A percentile compares a stretch with the other conserved stretches of the same genome.
Evolutionary conservation across 2,888 invertebrate genomes (phyloP).

Genomic region (Sphaerophoria rueppellii): DNA sequence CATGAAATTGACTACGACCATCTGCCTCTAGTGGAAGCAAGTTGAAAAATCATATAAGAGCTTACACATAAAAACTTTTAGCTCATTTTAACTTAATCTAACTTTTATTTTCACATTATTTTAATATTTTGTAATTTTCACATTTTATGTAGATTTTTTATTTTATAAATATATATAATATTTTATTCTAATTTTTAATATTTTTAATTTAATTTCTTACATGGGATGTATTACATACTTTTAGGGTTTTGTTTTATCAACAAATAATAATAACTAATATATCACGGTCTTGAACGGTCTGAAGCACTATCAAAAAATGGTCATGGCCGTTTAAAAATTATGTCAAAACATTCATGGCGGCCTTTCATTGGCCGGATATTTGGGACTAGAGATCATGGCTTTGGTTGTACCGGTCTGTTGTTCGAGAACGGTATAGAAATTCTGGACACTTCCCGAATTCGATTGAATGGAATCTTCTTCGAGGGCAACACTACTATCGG

Average conservation of each 20-base stretch:
- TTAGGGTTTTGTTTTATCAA: slow-evolving; percentile 15
- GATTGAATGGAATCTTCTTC: slow-evolving; percentile 84
- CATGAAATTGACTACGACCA: slow-evolving; percentile 51
- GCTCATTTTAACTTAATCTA: slow-evolving; percentile 37
- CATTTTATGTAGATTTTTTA: slow-evolving; percentile 44
- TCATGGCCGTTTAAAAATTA: neutral
- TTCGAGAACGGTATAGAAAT: slow-evolving; percentile 76
- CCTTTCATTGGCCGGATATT: slow-evolving; percentile 77
- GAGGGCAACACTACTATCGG: slow-evolving; percentile 87
- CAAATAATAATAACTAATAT: slow-evolving; percentile 47
- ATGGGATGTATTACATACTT: slow-evolving; percentile 50
- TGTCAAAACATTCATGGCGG: slow-evolving; percentile 77
- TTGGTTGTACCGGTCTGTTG: slow-evolving; percentile 75
- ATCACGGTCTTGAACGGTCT: slow-evolving; percentile 66
- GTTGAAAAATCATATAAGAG: slow-evolving; percentile 22
- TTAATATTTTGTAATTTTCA: slow-evolving; percentile 62
- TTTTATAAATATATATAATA: slow-evolving; percentile 65
- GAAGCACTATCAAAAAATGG: slow-evolving; percentile 16
- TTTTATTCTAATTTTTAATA: slow-evolving; percentile 27
- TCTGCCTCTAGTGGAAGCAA: slow-evolving; percentile 50
- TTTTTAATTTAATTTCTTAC: slow-evolving; percentile 44
- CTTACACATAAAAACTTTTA: neutral
- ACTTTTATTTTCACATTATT: slow-evolving; percentile 26
- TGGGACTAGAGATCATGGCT: slow-evolving; percentile 77
- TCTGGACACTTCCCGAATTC: slow-evolving; percentile 68